Conservation (phyloP, 2,113 vertebrate genomes). For the Xenotilapia leptura region DNA sequence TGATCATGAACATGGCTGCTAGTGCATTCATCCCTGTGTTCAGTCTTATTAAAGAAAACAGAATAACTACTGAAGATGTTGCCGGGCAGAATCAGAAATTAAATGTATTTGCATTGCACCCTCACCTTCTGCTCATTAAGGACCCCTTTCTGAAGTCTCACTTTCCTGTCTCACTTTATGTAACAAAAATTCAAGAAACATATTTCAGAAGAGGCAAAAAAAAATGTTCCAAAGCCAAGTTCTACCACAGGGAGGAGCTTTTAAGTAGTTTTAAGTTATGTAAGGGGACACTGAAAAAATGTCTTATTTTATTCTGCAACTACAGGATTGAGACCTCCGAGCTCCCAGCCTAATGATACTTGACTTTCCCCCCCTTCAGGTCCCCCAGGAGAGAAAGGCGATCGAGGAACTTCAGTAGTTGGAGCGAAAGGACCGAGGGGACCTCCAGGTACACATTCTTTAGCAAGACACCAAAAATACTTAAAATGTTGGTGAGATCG, state of each 20-base stretch:
- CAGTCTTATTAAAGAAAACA: background rate
- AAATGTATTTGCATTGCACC: background rate
- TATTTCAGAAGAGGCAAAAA: background rate
- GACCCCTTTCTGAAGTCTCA: background rate
- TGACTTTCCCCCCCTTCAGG: slow-evolving; percentile 63
- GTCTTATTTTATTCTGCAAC: background rate
- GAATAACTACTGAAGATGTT: background rate
- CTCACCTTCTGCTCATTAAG: background rate
- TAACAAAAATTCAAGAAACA: background rate
- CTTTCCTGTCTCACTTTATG: background rate
- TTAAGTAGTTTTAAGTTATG: background rate
- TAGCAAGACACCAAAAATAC: background rate
- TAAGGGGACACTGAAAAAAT: background rate
- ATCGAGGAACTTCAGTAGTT: slow-evolving; percentile 74
- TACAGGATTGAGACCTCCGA: background rate
- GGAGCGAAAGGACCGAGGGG: slow-evolving; percentile 87
- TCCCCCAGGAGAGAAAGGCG: slow-evolving; percentile 87
- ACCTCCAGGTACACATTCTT: slow-evolving; percentile 73
- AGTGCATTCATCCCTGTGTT: background rate
- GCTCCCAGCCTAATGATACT: background rate
- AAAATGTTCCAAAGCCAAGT: background rate
- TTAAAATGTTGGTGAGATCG: background rate
- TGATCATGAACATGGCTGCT: background rate
- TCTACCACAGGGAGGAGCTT: background rate
- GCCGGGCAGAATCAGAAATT: background rate